Evolutionary conservation across 2,113 vertebrate genomes (phyloP), one percentile per base, ranked within the genome.

Genomic region (Cranoglanis bouderius): DNA sequence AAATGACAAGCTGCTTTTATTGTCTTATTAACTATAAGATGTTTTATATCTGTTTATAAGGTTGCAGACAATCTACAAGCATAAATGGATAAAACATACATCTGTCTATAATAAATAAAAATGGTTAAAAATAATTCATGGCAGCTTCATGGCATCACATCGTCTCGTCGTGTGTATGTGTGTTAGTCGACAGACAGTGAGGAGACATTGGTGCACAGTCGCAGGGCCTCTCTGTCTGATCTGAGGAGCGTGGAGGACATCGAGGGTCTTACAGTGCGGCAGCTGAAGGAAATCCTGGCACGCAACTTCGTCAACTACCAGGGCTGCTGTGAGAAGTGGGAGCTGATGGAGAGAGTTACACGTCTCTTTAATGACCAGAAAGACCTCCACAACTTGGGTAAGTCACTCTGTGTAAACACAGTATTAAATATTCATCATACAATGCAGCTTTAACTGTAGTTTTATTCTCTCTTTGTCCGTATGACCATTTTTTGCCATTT

Each of bases 241-340:
- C 94, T 99, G 74, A 95, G 89, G 0, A 92, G 95, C 46, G 35
- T 95, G 3, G 96, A 97, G 1, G 98, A 99, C 94, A 96, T 99
- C 0, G 97, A 97, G 49, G 93, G 91, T 0, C 97, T 99, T 65
- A 97, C 97, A 0, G 98, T 99, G 82, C 95, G 98, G 0, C 98
- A 99, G 95, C 96, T 99, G 87, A 99, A 99, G 90, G 98, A 99
- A 90, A 99, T 99, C 84, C 96, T 99, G 4, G 97, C 97, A 40
- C 95, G 98, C 32, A 99, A 99, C 95, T 99, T 99, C 0, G 98
- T 99, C 59, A 95, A 99, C 95, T 99, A 97, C 93, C 98, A 99
- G 92, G 98, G 98, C 95, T 99, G 98, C 96, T 99, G 98, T 90
- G 98, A 99, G 90, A 99, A 99, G 92, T 99, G 98, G 98, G 98